Evolutionary conservation across 2,797 vertebrate genomes (phyloP).

Genomic region (Urocyon cinereoargenteus): DNA sequence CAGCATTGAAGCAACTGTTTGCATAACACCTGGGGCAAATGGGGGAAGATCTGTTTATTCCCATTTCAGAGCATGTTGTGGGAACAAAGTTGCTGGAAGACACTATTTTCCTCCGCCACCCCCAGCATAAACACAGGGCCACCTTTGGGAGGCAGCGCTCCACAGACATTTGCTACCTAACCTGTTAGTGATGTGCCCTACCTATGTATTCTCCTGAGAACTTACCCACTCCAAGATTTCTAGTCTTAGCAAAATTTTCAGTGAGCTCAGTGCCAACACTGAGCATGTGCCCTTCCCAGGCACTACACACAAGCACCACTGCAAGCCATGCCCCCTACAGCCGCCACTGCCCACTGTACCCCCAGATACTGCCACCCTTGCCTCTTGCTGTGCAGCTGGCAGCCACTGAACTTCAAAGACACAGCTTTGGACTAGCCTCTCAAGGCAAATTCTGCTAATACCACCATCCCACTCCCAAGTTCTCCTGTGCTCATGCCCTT

Average conservation of each 20-base stretch:
- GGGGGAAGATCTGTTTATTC: background rate
- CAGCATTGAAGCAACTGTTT: background rate
- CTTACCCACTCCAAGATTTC: background rate
- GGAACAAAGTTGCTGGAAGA: background rate
- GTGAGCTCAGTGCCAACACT: background rate
- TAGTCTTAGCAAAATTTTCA: background rate
- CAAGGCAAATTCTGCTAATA: background rate
- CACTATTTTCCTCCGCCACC: background rate
- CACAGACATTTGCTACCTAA: background rate
- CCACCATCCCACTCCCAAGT: background rate
- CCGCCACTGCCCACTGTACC: background rate
- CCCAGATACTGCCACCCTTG: background rate
- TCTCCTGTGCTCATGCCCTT: background rate
- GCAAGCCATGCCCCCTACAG: background rate
- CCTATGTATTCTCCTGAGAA: background rate
- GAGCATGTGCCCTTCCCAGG: background rate
- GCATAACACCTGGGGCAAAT: background rate
- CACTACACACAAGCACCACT: background rate
- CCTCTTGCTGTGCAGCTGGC: background rate
- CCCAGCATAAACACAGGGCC: background rate
- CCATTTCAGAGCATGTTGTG: background rate
- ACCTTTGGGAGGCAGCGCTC: background rate
- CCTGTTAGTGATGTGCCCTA: background rate
- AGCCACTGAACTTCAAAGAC: background rate
- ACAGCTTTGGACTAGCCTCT: background rate